Base-by-base conservation (phyloP, 1,140 invertebrate genomes). In the Archivesica marissinica region DNA sequence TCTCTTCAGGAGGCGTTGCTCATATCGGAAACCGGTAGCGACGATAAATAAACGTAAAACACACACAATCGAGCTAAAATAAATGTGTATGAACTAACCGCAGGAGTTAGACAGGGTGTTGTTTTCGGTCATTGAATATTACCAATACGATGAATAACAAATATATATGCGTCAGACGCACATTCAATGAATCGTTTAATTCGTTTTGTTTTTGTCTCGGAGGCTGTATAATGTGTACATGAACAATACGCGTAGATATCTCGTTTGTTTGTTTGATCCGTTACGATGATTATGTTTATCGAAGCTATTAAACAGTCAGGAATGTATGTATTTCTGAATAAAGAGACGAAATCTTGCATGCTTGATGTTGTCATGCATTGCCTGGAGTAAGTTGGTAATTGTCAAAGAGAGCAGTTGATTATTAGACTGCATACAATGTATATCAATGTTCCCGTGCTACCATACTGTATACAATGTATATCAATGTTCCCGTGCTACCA, bases 321-420 rank as follows among this genome's bases (percentile, higher is more conserved):
- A 64, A 64, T 64, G 25, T 13, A 25, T 15, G n/a, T 35, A 64
- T 28, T 28, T 6, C 38, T 64, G 9, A 6, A 33, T n/a, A 35
- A 6, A 33, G 59, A 20, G 59, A 64, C 9, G 38, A 20, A 64
- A 35, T 35, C 15, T 64, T 13, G 17, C 59, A 64, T 33, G 59
- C 59, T 64, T 64, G 38, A 64, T 64, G 33, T 64, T 17, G 28
- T 25, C 59, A 35, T 64, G 59, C 59, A 64, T 64, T 35, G 59
- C 59, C 59, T 33, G 30, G 59, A 64, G n/a, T 11, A 64, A 6
- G 25, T 64, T 30, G 38, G 30, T 64, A 64, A 64, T 35, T 28
- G 4, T 25, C n/a, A n/a, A n/a, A n/a, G n/a, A n/a, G n/a, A n/a
- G n/a, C n/a, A n/a, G n/a, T n/a, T n/a, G n/a, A n/a, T n/a, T n/a